Base-by-base conservation (phyloP, 2,797 vertebrate species). In the Petrocephalus sullivani region DNA sequence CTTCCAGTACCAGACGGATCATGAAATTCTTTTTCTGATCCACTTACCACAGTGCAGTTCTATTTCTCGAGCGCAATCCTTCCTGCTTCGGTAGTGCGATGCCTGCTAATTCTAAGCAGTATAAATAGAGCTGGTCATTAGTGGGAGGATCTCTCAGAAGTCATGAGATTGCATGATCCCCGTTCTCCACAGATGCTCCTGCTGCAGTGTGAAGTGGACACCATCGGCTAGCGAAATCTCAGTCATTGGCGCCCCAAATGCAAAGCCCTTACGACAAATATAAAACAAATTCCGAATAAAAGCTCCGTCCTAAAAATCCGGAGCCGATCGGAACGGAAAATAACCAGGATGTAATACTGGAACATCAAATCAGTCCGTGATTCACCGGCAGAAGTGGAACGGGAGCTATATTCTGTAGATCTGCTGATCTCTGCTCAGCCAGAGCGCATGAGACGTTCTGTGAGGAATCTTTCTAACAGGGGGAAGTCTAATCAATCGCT, bases 81-180 rank as follows among this genome's bases (percentile, higher is more conserved):
- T 91, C 91, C 92, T 64, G 91, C 67, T 90, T 91, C 91, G 92
- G 92, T 91, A 91, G 90, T 91, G 91, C 89, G 87, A 88, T 89
- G 88, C 85, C 89, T 56, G 92, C 90, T 61, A 87, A 90, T 90
- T 92, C 89, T 88, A 81, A 86, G 90, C 89, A 88, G 92, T 95
- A 93, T 95, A 95, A 95, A 96, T 95, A 95, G 92, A 82, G 93
- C 91, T 88, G 58, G 91, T 91, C 91, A 89, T 91, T 90, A 90
- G 95, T 95, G 95, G 95, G 95, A 96, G 95, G 95, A 93, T 90
- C 86, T 89, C 87, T 90, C 90, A 90, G 88, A 89, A 90, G 89
- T 92, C 81, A 91, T 89, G 91, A 93, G 90, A 92, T 92, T 91
- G 87, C 85, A 91, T 51, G 86, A 75, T 67, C 78, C 37, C 87